A percentile compares a stretch with the other conserved stretches of the same genome.
phyloP scores from a whole-genome alignment of 2,888 invertebrate genomes.

The Drosophila kambysellisi region DNA sequence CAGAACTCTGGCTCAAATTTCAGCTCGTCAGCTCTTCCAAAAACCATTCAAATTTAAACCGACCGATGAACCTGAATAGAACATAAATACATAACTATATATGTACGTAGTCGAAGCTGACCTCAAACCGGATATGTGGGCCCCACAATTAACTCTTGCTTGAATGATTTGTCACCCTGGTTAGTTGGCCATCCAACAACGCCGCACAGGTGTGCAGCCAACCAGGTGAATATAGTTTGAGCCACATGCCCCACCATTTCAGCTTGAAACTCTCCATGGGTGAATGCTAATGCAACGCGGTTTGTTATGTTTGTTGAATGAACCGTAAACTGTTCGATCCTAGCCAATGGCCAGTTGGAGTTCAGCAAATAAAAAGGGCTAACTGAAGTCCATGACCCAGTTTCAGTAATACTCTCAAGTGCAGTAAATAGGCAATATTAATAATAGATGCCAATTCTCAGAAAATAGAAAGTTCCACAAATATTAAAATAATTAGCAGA shows the following conservation, averaged over 20 bases:
- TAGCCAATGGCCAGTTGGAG: conserved; percentile 10
- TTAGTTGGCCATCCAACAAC: conserved; percentile 5
- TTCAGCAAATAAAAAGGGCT: conserved; percentile 4
- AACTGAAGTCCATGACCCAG: conserved; percentile 61
- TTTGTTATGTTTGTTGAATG: conserved; percentile 53
- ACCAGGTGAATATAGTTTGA: conserved; percentile 63
- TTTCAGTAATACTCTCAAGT: conserved; percentile 21
- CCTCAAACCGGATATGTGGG: conserved; percentile 51
- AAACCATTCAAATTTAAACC: conserved; percentile 3
- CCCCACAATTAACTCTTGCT: conserved; percentile 46
- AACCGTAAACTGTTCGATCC: conserved; percentile 67
- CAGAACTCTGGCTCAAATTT: not conserved
- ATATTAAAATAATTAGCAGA: not conserved
- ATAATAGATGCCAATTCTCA: not conserved
- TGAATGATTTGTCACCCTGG: conserved; percentile 46
- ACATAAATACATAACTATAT: not conserved
- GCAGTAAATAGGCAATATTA: not conserved
- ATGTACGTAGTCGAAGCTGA: conserved; percentile 13
- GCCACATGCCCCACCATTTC: conserved; percentile 16
- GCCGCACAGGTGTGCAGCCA: conserved; percentile 62
- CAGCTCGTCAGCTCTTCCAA: not conserved
- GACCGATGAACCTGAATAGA: conserved; percentile 30
- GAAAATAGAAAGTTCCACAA: not conserved
- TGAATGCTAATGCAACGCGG: conserved; percentile 22
- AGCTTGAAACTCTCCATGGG: not conserved